Conservation (phyloP, 2,797 vertebrate genomes). For the Miopithecus talapoin region DNA sequence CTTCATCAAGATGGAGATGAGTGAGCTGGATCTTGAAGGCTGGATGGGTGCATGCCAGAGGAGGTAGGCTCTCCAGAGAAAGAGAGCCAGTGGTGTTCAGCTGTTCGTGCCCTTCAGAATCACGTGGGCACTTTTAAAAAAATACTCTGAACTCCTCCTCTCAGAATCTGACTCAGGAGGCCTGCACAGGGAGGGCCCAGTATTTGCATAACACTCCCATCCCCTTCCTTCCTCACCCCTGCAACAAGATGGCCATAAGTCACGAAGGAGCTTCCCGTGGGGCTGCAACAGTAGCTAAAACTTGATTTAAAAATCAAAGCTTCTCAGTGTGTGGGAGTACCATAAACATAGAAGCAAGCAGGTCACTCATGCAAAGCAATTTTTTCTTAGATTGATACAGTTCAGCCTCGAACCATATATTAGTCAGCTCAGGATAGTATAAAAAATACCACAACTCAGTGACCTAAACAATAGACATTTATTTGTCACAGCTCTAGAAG, state of each 20-base stretch:
- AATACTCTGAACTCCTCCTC: background rate
- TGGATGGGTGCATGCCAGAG: rapidly evolving
- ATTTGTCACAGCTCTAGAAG: background rate
- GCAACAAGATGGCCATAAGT: background rate
- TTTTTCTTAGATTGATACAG: background rate
- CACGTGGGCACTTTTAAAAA: background rate
- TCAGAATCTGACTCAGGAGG: background rate
- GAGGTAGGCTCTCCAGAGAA: background rate
- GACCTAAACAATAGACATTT: background rate
- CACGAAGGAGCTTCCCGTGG: background rate
- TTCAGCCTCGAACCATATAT: background rate
- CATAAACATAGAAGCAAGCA: background rate
- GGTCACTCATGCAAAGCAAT: background rate
- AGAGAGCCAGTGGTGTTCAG: rapidly evolving
- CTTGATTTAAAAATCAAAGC: background rate
- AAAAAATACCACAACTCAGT: background rate
- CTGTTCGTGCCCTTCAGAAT: background rate
- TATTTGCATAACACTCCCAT: background rate
- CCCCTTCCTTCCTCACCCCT: background rate
- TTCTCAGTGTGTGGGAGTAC: background rate
- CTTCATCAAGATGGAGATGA: background rate
- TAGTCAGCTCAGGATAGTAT: background rate
- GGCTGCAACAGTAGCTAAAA: background rate
- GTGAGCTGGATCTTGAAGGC: too few species aligned
- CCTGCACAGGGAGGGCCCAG: background rate